phyloP scores from a whole-genome alignment of 1,140 invertebrate species.

The Brevipalpus yothersi region DNA sequence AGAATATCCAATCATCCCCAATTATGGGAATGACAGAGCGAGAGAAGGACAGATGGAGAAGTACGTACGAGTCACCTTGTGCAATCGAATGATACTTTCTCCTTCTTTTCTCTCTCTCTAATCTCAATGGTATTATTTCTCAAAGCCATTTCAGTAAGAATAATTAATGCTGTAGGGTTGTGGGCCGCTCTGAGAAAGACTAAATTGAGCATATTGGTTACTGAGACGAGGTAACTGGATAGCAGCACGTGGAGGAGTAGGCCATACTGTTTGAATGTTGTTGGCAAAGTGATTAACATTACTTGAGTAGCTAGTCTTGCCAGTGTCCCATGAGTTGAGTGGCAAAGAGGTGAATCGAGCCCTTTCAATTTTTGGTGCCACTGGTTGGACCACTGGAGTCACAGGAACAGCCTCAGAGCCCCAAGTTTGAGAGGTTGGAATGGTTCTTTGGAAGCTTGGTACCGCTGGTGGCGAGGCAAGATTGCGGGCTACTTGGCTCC shows the following conservation, averaged over 20 bases:
- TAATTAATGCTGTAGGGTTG: too few species aligned
- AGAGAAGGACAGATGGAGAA: too few species aligned
- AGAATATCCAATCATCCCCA: too few species aligned
- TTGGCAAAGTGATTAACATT: background rate
- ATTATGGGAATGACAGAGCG: too few species aligned
- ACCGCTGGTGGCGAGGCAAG: background rate
- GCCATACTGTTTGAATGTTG: background rate
- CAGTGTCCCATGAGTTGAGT: background rate
- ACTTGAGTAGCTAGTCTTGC: background rate
- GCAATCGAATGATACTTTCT: too few species aligned
- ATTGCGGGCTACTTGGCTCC: background rate
- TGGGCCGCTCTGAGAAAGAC: too few species aligned
- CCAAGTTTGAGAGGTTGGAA: background rate
- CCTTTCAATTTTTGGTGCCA: background rate
- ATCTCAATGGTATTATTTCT: too few species aligned
- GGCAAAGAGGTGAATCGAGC: background rate
- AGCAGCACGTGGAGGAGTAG: background rate
- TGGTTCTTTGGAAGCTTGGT: background rate
- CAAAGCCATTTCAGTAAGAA: too few species aligned
- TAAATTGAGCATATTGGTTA: too few species aligned
- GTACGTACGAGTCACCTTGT: too few species aligned
- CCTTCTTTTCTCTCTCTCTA: too few species aligned
- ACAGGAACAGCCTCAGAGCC: background rate
- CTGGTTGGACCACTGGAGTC: background rate
- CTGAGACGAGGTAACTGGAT: too few species aligned